Base-by-base conservation (phyloP, 2,113 vertebrate species). In the Sinocyclocheilus maitianheensis region DNA sequence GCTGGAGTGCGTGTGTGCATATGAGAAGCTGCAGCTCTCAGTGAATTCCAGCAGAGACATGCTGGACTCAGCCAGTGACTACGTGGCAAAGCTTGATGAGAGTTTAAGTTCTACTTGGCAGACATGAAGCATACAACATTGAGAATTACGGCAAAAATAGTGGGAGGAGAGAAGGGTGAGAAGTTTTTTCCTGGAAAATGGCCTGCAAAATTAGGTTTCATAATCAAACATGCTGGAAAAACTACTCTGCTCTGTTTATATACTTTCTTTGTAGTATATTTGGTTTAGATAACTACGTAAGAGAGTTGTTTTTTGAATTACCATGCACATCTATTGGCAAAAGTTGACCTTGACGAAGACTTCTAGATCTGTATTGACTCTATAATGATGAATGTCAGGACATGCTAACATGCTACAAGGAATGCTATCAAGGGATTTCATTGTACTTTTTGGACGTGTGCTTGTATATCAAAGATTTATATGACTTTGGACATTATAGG, bases 81-180 rank as follows among this genome's bases (percentile, higher is more conserved):
- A 90, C 89, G 89, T 90, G 89, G 89, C 89, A 88, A 86, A 86
- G 65, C 81, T 83, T 84, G 85, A 90, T 90, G 86, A 84, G 85
- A 86, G 82, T 90, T 88, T 85, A 87, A 88, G 89, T 85, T 88
- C 67, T 74, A 65, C 84, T 88, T 90, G 87, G 89, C 87, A 87
- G 85, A 78, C 40, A 20, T 11, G 78, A 77, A 62, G 71, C 24
- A 26, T 80, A 43, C 83, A 85, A 83, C 74, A 74, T 67, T 46
- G 53, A 65, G 87, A 80, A 51, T 74, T 81, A 62, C 82, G 51
- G 78, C 86, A 58, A 72, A 85, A 82, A 46, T 76, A 26, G 74
- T 14, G 40, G 53, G 77, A 78, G 67, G 48, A 22, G 65, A 80
- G 55, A 77, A 24, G 72, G 40, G 72, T 26, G 43, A 48, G 40